phyloP scores from a whole-genome alignment of 2,797 vertebrate genomes.

The Artibeus lituratus region DNA sequence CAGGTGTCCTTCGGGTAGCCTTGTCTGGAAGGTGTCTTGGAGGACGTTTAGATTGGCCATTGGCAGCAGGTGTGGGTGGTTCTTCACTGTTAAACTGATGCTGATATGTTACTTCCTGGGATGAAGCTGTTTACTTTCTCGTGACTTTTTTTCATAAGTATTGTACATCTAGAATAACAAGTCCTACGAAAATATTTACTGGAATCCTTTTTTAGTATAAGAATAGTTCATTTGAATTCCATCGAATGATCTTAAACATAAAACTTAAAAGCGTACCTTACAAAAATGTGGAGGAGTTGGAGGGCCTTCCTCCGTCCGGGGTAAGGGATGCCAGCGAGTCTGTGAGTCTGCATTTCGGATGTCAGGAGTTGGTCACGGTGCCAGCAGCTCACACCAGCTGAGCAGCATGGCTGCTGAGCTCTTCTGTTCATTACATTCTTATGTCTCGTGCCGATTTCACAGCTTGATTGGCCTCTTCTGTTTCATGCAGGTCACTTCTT shows the following conservation, averaged over 20 bases:
- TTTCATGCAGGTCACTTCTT: constrained; percentile 86
- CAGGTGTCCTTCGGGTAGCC: neutral
- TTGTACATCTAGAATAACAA: neutral
- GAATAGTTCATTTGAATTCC: neutral
- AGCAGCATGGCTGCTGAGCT: neutral
- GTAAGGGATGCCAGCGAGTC: neutral
- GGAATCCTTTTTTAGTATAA: neutral
- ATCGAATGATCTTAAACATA: neutral
- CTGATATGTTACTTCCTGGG: accelerated
- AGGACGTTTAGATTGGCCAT: neutral
- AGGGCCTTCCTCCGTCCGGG: neutral
- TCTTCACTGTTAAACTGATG: neutral
- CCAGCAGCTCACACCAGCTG: neutral
- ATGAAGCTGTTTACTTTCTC: neutral
- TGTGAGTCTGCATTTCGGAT: neutral
- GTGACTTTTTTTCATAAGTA: neutral
- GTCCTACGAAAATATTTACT: neutral
- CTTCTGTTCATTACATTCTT: accelerated
- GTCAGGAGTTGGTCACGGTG: accelerated
- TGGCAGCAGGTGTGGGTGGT: neutral
- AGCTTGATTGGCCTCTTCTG: neutral
- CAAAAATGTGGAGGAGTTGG: neutral
- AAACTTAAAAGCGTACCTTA: neutral
- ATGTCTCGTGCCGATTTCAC: accelerated
- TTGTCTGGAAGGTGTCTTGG: neutral